phyloP scores from a whole-genome alignment of 2,888 invertebrate genomes.

The Drosophila robusta region DNA sequence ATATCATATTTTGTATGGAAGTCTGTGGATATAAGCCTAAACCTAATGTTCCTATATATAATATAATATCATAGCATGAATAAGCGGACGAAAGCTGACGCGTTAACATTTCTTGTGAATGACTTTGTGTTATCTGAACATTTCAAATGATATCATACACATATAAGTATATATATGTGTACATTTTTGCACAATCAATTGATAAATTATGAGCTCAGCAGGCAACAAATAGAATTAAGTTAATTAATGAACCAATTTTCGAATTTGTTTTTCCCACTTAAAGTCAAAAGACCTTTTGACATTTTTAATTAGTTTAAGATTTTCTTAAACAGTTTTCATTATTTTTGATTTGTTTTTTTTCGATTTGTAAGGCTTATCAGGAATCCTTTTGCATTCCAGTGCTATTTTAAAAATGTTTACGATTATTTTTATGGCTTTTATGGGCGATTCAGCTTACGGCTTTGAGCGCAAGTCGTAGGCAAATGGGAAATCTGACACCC shows the following conservation, averaged over 20 bases:
- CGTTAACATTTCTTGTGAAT: constrained; percentile 21
- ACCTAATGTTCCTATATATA: too few species aligned
- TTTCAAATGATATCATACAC: constrained; percentile 48
- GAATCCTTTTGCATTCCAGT: neutral
- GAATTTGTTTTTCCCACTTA: neutral
- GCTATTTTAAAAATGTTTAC: constrained; percentile 14
- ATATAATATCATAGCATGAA: constrained; percentile 13
- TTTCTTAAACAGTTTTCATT: neutral
- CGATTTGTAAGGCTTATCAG: neutral
- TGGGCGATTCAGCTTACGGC: neutral
- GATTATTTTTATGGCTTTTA: constrained; percentile 13
- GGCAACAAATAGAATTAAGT: constrained; percentile 13
- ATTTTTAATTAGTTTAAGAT: constrained; percentile 12
- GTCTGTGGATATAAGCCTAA: too few species aligned
- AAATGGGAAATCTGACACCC: constrained; percentile 30
- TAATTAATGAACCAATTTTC: constrained; percentile 30
- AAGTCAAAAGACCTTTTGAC: constrained; percentile 19
- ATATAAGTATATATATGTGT: neutral
- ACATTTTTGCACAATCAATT: constrained; percentile 19
- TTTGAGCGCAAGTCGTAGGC: constrained; percentile 14
- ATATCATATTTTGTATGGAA: neutral
- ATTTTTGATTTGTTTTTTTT: neutral
- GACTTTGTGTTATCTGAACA: constrained; percentile 28
- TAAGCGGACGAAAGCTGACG: constrained; percentile 16
- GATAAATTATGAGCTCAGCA: constrained; percentile 18